Evolutionary conservation across 2,797 vertebrate genomes (phyloP), one percentile per base, ranked within the genome.

Genomic region (Spondyliosoma cantharus): DNA sequence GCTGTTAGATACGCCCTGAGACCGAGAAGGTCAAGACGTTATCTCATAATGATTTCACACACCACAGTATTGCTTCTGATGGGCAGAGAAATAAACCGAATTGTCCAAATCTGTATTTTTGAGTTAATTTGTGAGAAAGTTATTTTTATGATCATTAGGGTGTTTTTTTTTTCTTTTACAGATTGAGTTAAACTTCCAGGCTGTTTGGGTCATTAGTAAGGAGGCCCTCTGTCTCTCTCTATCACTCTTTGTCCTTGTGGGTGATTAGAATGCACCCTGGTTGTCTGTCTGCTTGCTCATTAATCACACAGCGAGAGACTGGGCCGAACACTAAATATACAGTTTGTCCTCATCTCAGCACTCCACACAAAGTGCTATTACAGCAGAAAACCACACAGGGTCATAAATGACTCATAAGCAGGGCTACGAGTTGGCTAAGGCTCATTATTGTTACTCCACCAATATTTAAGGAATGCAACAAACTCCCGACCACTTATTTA

Each of bases 271-370:
- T 90, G 86, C 90, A 68, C 86, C 80, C 84, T 45, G 86, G 68
- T 89, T 89, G 83, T 92, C 81, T 81, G 80, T 90, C 88, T 86
- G 73, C 86, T 67, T 57, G 76, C 89, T 90, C 89, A 90, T 91
- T 90, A 92, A 93, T 92, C 91, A 90, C 87, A 80, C 88, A 74
- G 88, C 66, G 7, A 91, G 90, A 78, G 86, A 80, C 80, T 65
- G 73, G 77, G 76, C 74, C 70, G 57, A 71, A 74, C 86, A 74
- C 92, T 93, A 88, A 93, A 91, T 86, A 89, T 91, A 93, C 92
- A 92, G 93, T 91, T 91, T 90, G 89, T 90, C 80, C 90, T 91
- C 90, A 71, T 89, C 90, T 86, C 81, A 86, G 90, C 89, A 82
- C 86, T 82, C 74, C 60, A 71, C 78, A 78, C 85, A 90, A 88